A percentile compares a stretch with the other conserved stretches of the same genome.
phyloP scores from a whole-genome alignment of 2,888 invertebrate genomes.

The Xestobium rufovillosum region DNA sequence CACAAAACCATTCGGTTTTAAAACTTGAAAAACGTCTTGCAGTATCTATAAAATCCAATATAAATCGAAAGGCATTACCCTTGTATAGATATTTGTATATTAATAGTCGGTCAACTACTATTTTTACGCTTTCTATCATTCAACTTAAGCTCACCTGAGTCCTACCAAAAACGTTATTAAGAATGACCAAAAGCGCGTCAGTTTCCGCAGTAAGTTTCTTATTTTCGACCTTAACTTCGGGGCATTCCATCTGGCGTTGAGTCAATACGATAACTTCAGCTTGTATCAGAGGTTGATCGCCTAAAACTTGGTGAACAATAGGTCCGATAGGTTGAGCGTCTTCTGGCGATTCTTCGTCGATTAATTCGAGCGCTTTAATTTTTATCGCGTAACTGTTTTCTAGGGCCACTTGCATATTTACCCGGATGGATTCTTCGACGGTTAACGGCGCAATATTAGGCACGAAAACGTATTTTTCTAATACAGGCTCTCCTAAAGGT shows the following conservation, averaged over 20 bases:
- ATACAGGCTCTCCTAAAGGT: slow-evolving; percentile 63
- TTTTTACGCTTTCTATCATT: no score
- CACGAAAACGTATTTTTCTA: slow-evolving; percentile 69
- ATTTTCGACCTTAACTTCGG: slow-evolving; percentile 52
- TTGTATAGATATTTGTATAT: no score
- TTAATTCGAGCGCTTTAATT: slow-evolving; percentile 36
- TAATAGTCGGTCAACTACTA: no score
- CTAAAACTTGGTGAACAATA: slow-evolving; percentile 51
- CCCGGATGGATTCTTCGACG: slow-evolving; percentile 44
- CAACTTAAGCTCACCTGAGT: slow-evolving; percentile 44
- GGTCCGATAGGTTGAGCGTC: slow-evolving; percentile 47
- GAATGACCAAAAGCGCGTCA: slow-evolving; percentile 29
- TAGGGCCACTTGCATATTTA: slow-evolving; percentile 60
- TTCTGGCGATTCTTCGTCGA: slow-evolving; percentile 30
- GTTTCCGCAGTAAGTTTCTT: slow-evolving; percentile 46
- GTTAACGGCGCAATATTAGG: slow-evolving; percentile 46
- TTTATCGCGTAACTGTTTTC: slow-evolving; percentile 62
- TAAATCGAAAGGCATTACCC: no score
- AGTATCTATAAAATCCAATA: slow-evolving; percentile 42
- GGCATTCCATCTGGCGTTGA: slow-evolving; percentile 46
- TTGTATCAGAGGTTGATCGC: slow-evolving; percentile 62
- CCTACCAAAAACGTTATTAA: slow-evolving; percentile 44
- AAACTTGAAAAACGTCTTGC: slow-evolving; percentile 43
- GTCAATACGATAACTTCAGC: slow-evolving; percentile 55
- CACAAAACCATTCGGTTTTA: slow-evolving; percentile 54